Evolutionary conservation across 1,140 invertebrate genomes (phyloP).

Genomic region (Aphis craccivora): DNA sequence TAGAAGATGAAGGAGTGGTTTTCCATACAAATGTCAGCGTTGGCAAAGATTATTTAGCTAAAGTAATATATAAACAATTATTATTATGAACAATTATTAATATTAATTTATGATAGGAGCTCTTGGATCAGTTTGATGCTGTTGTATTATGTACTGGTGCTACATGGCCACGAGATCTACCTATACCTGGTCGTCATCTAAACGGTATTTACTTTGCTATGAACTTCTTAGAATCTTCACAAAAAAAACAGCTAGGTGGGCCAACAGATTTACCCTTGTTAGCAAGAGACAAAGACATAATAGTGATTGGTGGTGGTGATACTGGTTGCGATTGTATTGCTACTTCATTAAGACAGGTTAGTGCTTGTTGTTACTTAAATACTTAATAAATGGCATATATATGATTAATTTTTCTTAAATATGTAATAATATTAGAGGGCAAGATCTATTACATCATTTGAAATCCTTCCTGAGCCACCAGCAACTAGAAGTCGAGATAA

Average conservation of each 20-base stretch:
- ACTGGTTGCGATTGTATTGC: slow-evolving; percentile 99
- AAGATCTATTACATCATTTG: slow-evolving; percentile 95
- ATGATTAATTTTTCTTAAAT: background rate
- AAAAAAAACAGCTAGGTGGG: slow-evolving; percentile 90
- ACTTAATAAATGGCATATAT: background rate
- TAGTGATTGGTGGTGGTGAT: slow-evolving; percentile 98
- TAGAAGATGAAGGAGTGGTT: slow-evolving; percentile 88
- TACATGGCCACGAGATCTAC: slow-evolving; percentile 94
- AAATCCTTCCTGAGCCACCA: slow-evolving; percentile 94
- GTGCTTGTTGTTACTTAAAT: slow-evolving; percentile 48
- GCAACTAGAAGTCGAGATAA: slow-evolving; percentile 81
- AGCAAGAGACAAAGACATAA: slow-evolving; percentile 93
- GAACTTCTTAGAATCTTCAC: slow-evolving; percentile 96
- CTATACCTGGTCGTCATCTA: slow-evolving; percentile 82
- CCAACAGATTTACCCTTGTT: slow-evolving; percentile 70
- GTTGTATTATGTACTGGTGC: slow-evolving; percentile 91
- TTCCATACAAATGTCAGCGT: slow-evolving; percentile 92
- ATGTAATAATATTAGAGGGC: slow-evolving; percentile 73
- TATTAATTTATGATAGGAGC: slow-evolving; percentile 64
- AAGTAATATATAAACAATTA: slow-evolving; percentile 65
- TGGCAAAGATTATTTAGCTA: slow-evolving; percentile 87
- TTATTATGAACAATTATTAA: background rate
- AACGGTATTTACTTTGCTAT: slow-evolving; percentile 97
- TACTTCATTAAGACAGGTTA: slow-evolving; percentile 89
- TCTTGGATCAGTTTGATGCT: slow-evolving; percentile 82